Evolutionary conservation across 2,797 vertebrate species (phyloP).

Genomic region (Cygnus olor): DNA sequence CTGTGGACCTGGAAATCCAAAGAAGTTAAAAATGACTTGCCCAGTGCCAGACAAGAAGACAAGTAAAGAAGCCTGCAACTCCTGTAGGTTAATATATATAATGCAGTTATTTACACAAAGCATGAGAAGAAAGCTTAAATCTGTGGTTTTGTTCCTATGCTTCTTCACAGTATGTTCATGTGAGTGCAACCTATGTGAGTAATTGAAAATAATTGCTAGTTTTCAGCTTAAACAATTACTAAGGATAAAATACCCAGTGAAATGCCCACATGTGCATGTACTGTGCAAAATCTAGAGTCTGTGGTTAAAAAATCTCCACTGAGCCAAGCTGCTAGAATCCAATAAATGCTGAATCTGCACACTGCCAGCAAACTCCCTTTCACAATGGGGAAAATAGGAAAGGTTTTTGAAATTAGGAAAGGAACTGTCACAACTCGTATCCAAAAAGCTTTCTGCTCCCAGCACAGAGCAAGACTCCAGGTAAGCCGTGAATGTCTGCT

Average conservation of each 20-base stretch:
- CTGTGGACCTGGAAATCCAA: neutral
- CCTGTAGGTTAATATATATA: neutral
- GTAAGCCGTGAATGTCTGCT: neutral
- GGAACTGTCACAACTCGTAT: neutral
- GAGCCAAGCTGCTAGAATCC: conserved; percentile 18
- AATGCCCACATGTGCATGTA: neutral
- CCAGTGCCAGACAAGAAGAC: neutral
- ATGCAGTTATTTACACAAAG: conserved; percentile 19
- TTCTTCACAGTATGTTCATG: neutral
- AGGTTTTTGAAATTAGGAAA: neutral
- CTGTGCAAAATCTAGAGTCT: neutral
- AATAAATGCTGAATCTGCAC: neutral
- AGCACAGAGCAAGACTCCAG: neutral
- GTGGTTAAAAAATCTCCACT: neutral
- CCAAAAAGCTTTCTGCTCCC: neutral
- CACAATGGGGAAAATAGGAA: neutral
- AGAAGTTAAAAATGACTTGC: neutral
- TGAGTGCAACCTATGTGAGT: neutral
- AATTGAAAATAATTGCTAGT: conserved; percentile 36
- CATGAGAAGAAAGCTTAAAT: neutral
- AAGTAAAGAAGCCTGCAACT: neutral
- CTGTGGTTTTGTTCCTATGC: neutral
- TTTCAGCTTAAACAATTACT: conserved; percentile 33
- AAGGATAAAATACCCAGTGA: neutral
- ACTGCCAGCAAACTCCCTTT: neutral